A percentile compares a stretch with the other conserved stretches of the same genome.
Conservation (phyloP, 2,797 vertebrate species). For the Enteromius fasciolatus region DNA sequence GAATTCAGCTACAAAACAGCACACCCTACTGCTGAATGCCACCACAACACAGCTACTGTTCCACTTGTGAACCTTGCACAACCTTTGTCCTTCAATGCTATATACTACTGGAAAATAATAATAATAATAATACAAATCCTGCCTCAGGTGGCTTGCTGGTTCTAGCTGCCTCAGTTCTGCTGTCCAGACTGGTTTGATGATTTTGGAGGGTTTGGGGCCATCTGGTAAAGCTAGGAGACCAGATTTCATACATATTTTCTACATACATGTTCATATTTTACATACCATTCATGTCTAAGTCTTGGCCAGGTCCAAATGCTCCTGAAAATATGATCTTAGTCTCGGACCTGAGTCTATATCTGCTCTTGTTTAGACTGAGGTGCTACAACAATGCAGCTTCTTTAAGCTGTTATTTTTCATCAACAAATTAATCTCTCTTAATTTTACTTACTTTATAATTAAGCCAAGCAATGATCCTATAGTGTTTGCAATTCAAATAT, state of each 20-base stretch:
- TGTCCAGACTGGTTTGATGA: background rate
- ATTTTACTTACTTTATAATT: background rate
- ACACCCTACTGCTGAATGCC: constrained; percentile 58
- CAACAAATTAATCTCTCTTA: background rate
- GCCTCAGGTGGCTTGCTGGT: background rate
- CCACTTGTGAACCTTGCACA: background rate
- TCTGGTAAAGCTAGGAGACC: background rate
- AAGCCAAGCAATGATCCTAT: background rate
- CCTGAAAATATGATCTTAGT: background rate
- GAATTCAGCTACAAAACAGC: constrained; percentile 56
- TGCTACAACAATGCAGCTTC: background rate
- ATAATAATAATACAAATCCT: background rate
- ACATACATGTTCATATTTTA: too few species aligned
- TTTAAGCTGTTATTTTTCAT: background rate
- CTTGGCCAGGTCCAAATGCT: background rate
- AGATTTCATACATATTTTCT: background rate
- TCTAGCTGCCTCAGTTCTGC: background rate
- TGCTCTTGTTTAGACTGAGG: too few species aligned
- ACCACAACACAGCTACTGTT: background rate
- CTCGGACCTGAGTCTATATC: background rate
- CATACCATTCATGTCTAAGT: background rate
- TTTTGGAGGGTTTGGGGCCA: background rate
- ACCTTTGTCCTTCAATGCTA: constrained; percentile 19
- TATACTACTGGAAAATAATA: background rate
- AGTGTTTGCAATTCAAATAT: background rate